Evolutionary conservation across 2,113 vertebrate species (phyloP).

Genomic region (Mesocricetus auratus): DNA sequence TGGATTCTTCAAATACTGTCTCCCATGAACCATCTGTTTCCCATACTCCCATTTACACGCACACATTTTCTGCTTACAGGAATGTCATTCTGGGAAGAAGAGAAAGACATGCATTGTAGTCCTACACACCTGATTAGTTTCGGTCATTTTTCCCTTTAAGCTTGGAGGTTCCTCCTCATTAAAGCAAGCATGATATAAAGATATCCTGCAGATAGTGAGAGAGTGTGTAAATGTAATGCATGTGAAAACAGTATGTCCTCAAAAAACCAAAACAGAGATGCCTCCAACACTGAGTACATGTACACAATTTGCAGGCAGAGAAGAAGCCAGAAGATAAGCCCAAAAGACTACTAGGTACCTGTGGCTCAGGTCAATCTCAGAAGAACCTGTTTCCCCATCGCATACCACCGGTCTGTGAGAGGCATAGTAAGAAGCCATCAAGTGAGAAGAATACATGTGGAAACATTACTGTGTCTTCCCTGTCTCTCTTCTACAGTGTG

Average conservation of each 20-base stretch:
- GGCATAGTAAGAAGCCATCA: neutral
- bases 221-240: neutral
- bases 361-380: neutral
- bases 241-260: neutral
- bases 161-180: neutral
- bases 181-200: neutral
- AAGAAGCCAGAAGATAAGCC: neutral
- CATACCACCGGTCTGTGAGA: neutral
- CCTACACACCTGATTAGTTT: too few species aligned
- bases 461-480: neutral
- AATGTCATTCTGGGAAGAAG: neutral
- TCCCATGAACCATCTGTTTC: neutral
- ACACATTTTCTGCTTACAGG: neutral
- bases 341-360: rapidly evolving
- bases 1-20: neutral
- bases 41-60: neutral
- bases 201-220: neutral
- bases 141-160: neutral
- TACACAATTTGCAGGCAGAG: neutral
- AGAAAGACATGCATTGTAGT: neutral
- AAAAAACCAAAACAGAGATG: slow-evolving; percentile 36
- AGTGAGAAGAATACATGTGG: neutral
- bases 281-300: neutral
- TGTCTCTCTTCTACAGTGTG: neutral
- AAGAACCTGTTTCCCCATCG: rapidly evolving